Evolutionary conservation across 2,113 vertebrate species (phyloP).

Genomic region (Sebastes schlegelii): DNA sequence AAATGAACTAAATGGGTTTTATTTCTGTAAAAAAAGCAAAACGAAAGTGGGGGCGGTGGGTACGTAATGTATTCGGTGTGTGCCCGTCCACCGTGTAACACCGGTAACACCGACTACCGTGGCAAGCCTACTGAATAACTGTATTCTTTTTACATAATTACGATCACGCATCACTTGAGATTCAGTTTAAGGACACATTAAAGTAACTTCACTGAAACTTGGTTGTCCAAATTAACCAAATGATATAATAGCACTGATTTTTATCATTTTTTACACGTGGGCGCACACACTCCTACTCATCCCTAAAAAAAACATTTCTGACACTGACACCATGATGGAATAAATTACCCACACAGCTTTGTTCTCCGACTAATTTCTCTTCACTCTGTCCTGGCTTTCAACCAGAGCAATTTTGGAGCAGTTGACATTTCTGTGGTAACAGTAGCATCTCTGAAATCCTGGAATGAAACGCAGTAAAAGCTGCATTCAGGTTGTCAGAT

Average conservation of each 20-base stretch:
- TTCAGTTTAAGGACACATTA: neutral
- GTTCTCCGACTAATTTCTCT: neutral
- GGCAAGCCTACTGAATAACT: no score
- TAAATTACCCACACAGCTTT: conserved; percentile 8
- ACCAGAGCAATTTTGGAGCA: conserved; percentile 4
- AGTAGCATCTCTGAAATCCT: neutral
- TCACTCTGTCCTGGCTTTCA: neutral
- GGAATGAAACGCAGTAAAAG: neutral
- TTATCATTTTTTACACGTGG: neutral
- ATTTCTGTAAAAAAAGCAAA: no score
- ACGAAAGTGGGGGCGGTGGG: no score
- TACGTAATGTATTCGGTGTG: no score
- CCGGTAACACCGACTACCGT: no score
- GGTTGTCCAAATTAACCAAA: neutral
- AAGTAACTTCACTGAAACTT: neutral
- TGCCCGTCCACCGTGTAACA: no score
- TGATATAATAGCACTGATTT: neutral
- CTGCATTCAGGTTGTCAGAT: conserved; percentile 10
- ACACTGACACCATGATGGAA: neutral
- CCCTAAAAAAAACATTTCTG: neutral
- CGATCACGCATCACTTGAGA: neutral
- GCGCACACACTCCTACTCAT: neutral
- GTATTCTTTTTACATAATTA: neutral
- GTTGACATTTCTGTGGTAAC: conserved; percentile 46
- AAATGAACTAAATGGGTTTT: no score